Percentiles rank a stretch among this genome's conserved stretches.
Evolutionary conservation across 2,113 vertebrate species (phyloP).

Genomic region (Thoracochromis brauschi): DNA sequence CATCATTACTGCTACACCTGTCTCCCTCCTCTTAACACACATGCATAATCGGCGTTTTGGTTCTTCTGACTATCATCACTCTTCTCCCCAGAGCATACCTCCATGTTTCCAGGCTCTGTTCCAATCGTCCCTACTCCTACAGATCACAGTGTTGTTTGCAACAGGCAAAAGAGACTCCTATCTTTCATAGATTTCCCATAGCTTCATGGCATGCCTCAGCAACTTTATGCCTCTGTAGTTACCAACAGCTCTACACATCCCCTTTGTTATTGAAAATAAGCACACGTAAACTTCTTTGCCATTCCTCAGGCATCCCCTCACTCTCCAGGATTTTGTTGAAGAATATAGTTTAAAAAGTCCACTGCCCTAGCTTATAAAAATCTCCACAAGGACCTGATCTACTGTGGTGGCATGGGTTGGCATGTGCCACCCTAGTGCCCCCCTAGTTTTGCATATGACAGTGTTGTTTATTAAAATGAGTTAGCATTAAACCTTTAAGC

Average conservation of each 20-base stretch:
- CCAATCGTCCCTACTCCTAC: not conserved
- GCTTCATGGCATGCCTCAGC: not conserved
- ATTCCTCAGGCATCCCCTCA: not conserved
- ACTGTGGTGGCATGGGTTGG: not conserved
- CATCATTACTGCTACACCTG: not conserved
- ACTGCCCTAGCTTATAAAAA: not conserved
- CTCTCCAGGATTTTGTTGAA: not conserved
- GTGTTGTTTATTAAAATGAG: not conserved
- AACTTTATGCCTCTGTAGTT: not conserved
- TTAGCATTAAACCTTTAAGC: not conserved
- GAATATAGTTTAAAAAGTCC: not conserved
- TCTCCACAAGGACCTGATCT: not conserved
- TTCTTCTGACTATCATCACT: not conserved
- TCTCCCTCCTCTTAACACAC: not conserved
- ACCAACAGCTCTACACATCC: not conserved
- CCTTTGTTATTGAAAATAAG: not conserved
- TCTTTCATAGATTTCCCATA: not conserved
- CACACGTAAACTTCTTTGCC: not conserved
- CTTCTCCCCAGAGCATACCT: not conserved
- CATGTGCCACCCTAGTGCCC: not conserved
- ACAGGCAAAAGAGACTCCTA: not conserved
- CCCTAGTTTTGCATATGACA: not conserved
- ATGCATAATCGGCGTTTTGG: not conserved
- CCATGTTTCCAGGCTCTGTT: not conserved
- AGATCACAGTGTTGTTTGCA: not conserved